Conservation (phyloP, 2,797 vertebrate genomes). For the Antennarius maculatus region DNA sequence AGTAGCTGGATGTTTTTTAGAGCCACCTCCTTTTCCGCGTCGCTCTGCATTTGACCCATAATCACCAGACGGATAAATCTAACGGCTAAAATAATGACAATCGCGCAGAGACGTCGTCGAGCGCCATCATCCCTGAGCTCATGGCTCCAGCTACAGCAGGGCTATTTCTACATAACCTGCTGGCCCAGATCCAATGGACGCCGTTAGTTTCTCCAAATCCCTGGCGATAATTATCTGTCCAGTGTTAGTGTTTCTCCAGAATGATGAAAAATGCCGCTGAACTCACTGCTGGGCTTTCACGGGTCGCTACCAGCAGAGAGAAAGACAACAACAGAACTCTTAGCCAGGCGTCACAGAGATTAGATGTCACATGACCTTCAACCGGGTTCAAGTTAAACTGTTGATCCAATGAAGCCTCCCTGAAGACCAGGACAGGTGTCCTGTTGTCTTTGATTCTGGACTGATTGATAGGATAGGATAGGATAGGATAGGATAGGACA, state of each 20-base stretch:
- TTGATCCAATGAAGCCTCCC: constrained; percentile 29
- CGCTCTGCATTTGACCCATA: constrained; percentile 72
- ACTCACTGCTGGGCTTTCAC: neutral
- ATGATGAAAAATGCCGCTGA: neutral
- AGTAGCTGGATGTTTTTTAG: constrained; percentile 77
- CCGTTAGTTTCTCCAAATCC: constrained; percentile 16
- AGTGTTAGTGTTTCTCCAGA: neutral
- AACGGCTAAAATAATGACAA: neutral
- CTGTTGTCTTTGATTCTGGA: too few species aligned
- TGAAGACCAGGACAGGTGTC: too few species aligned
- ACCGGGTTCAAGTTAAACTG: neutral
- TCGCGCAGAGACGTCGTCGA: neutral
- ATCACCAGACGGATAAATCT: neutral
- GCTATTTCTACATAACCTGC: constrained; percentile 22
- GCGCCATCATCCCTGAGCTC: neutral
- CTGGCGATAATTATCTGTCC: neutral
- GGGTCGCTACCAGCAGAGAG: neutral
- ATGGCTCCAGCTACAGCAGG: neutral
- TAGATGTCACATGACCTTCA: constrained; percentile 27
- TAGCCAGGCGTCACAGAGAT: constrained; percentile 30
- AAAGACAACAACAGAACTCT: neutral
- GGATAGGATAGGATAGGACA: too few species aligned
- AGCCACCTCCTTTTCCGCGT: constrained; percentile 58
- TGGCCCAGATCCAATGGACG: constrained; percentile 35
- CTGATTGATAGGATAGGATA: too few species aligned